Percentiles rank a stretch among this genome's conserved stretches.
Evolutionary conservation across 2,797 vertebrate genomes (phyloP).

Genomic region (Spizella passerina): DNA sequence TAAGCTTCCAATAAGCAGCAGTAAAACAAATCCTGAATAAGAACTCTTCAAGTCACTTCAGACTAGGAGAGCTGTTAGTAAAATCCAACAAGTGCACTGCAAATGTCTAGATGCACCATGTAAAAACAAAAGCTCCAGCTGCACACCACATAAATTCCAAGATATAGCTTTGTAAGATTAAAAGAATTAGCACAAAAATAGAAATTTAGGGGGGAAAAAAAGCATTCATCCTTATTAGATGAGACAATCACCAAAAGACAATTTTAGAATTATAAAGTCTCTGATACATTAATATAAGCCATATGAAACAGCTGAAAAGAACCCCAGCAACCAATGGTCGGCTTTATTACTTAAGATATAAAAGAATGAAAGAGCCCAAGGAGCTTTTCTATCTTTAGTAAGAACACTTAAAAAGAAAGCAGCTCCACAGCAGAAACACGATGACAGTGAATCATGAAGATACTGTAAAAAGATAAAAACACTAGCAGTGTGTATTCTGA

Average conservation of each 20-base stretch:
- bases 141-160: not conserved
- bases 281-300: not conserved
- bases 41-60: not conserved
- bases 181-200: not conserved
- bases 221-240: not conserved
- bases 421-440: not conserved
- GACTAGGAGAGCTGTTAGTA: not conserved
- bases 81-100: not conserved
- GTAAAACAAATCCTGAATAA: not conserved
- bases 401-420: constrained; percentile 33
- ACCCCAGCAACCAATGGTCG: not conserved
- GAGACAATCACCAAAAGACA: not conserved
- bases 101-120: not conserved
- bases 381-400: constrained; percentile 29
- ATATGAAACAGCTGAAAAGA: not conserved
- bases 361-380: not conserved
- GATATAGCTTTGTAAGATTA: not conserved
- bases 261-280: not conserved
- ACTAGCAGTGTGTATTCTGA: not conserved
- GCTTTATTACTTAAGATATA: not conserved
- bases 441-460: not conserved
- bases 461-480: constrained; percentile 19
- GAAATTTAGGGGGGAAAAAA: fast-evolving
- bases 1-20: not conserved
- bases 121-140: not conserved